Percentiles rank a stretch among this genome's conserved stretches.
phyloP scores from a whole-genome alignment of 2,113 vertebrate species.

The Gymnarchus niloticus region DNA sequence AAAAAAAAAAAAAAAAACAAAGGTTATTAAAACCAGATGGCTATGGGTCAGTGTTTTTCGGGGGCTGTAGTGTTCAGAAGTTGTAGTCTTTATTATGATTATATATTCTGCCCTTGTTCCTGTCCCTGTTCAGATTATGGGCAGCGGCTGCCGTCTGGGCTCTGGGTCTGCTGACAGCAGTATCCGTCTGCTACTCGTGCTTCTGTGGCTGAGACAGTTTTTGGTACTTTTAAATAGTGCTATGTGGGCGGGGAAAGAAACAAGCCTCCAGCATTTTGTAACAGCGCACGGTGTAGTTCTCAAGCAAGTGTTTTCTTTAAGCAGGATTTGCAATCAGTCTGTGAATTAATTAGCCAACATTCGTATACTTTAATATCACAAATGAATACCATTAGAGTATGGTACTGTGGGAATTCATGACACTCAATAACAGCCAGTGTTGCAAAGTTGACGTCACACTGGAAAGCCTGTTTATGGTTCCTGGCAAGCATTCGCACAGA shows the following conservation, averaged over 20 bases:
- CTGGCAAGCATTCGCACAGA: not conserved
- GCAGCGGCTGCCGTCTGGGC: not conserved
- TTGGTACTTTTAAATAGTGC: not conserved
- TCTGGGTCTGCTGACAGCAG: not conserved
- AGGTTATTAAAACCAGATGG: not conserved
- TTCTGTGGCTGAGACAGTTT: not conserved
- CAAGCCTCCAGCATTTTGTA: not conserved
- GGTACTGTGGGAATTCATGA: not conserved
- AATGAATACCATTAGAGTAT: not conserved
- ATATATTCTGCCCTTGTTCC: not conserved
- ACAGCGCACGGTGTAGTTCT: not conserved
- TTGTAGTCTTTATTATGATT: not conserved
- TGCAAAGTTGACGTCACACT: not conserved
- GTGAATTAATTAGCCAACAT: not conserved
- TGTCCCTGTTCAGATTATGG: constrained; percentile 2
- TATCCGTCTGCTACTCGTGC: not conserved
- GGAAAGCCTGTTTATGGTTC: not conserved
- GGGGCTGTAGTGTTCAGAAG: not conserved
- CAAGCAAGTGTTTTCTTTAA: not conserved
- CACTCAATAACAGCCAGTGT: not conserved
- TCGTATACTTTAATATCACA: not conserved
- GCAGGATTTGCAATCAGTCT: not conserved
- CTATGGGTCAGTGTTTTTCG: not conserved
- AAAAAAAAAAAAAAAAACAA: not conserved
- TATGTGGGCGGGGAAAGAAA: not conserved